phyloP scores from a whole-genome alignment of 2,888 invertebrate genomes.

The Corbicula japonica region DNA sequence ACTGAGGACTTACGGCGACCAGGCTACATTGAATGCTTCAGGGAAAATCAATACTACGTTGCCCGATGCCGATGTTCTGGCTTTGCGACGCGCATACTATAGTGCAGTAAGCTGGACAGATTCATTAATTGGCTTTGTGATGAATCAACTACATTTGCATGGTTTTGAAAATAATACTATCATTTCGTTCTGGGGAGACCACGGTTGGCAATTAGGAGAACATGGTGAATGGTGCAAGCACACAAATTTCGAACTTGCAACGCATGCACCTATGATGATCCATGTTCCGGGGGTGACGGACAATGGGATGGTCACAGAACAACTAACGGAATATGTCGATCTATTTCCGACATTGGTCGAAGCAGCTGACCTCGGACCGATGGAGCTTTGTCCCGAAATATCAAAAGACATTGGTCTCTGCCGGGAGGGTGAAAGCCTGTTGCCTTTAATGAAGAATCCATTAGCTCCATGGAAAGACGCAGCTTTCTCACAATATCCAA shows the following conservation, averaged over 20 bases:
- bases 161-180: slow-evolving; percentile 69
- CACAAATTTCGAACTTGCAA: no score
- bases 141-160: slow-evolving; percentile 55
- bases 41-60: slow-evolving; percentile 74
- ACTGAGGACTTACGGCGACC: slow-evolving; percentile 67
- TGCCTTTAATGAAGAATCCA: slow-evolving; percentile 60
- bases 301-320: slow-evolving; percentile 64
- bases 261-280: no score
- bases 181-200: slow-evolving; percentile 73
- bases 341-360: slow-evolving; percentile 77
- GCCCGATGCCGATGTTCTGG: slow-evolving; percentile 61
- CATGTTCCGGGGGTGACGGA: slow-evolving; percentile 75
- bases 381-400: slow-evolving; percentile 66
- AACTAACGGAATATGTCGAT: slow-evolving; percentile 76
- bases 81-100: slow-evolving; percentile 71
- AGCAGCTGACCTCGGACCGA: slow-evolving; percentile 66
- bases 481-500: slow-evolving; percentile 70
- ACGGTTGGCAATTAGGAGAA: slow-evolving; percentile 79
- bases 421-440: slow-evolving; percentile 70
- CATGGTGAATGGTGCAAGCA: slow-evolving; percentile 77
- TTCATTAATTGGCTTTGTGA: slow-evolving; percentile 61
- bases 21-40: slow-evolving; percentile 57
- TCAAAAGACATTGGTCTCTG: slow-evolving; percentile 62
- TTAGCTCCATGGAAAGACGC: slow-evolving; percentile 51
- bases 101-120: slow-evolving; percentile 70